Conservation (phyloP, 2,113 vertebrate species). For the Zosterops japonicus region DNA sequence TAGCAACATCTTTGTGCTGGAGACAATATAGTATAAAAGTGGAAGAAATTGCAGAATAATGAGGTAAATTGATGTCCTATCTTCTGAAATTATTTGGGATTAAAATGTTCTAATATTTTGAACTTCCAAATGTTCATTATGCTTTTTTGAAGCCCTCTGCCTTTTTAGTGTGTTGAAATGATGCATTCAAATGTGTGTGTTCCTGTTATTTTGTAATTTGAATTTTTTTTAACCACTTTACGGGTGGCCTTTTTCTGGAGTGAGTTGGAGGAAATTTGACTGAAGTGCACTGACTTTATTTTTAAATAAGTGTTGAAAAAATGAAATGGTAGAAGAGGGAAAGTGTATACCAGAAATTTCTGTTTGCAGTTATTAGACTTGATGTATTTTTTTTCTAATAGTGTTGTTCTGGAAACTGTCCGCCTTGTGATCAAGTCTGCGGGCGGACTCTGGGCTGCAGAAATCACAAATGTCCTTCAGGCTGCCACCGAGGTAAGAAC, state of each 20-base stretch:
- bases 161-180: neutral
- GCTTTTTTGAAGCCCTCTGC: neutral
- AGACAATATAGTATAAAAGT: neutral
- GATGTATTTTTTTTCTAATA: neutral
- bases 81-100: neutral
- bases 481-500: slow-evolving; percentile 92
- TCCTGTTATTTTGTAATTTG: neutral
- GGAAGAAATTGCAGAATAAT: neutral
- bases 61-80: neutral
- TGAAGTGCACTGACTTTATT: neutral
- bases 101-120: neutral
- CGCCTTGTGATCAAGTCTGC: slow-evolving; percentile 91
- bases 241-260: neutral
- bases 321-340: neutral
- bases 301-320: neutral
- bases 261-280: neutral
- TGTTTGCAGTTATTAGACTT: neutral
- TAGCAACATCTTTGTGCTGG: neutral
- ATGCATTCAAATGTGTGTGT: neutral
- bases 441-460: slow-evolving; percentile 89
- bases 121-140: neutral
- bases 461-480: slow-evolving; percentile 96
- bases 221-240: neutral
- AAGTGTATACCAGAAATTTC: neutral
- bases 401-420: slow-evolving; percentile 97